Evolutionary conservation across 2,113 vertebrate genomes (phyloP).

Genomic region (Anhinga anhinga): DNA sequence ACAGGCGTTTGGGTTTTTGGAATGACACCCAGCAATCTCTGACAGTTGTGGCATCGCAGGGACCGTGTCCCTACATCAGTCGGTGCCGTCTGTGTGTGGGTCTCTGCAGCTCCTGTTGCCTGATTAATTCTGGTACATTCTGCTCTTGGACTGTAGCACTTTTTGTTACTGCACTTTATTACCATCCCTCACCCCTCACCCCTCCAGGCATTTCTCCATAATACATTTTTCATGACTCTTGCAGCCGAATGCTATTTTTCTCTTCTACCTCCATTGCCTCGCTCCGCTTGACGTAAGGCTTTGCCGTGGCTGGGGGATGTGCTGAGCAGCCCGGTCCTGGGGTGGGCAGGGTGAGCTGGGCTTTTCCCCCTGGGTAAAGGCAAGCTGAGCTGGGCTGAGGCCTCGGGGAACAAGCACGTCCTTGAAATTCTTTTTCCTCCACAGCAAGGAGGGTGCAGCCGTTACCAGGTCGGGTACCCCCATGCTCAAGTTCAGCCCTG

Average conservation of each 20-base stretch:
- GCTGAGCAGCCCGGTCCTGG: not conserved
- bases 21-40: not conserved
- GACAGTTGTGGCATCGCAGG: not conserved
- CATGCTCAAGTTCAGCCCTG: fast-evolving
- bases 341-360: not conserved
- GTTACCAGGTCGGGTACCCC: fast-evolving
- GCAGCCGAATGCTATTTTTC: not conserved
- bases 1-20: not conserved
- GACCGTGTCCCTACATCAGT: not conserved
- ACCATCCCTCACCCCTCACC: not conserved
- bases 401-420: fast-evolving
- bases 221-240: not conserved
- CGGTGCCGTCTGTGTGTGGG: not conserved
- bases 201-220: not conserved
- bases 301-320: not conserved
- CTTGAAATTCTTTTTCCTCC: not conserved
- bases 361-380: not conserved
- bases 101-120: not conserved
- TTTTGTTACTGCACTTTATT: not conserved
- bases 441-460: no score
- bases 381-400: not conserved
- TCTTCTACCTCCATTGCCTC: not conserved
- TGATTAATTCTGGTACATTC: not conserved
- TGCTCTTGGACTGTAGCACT: not conserved
- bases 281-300: fast-evolving